Evolutionary conservation across 1,140 invertebrate species (phyloP).

Genomic region (Pygmarrhopalites habei): DNA sequence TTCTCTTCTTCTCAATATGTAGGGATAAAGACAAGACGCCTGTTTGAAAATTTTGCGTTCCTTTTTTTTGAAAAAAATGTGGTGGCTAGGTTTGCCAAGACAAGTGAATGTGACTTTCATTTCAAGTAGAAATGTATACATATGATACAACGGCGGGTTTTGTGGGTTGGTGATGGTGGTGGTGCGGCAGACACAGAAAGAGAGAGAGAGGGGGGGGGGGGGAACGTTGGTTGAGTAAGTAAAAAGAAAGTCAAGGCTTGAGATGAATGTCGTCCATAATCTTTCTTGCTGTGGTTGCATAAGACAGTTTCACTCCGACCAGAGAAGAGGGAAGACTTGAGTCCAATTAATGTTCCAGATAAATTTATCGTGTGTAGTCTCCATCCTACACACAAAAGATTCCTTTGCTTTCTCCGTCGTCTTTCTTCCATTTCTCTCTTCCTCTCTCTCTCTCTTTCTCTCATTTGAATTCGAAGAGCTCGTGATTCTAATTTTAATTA

Average conservation of each 20-base stretch:
- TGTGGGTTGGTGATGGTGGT: neutral
- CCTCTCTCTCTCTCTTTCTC: too few relatives aligned
- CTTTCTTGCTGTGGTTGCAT: constrained; percentile 28
- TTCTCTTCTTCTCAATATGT: too few relatives aligned
- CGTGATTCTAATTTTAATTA: constrained; percentile 36
- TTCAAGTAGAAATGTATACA: neutral
- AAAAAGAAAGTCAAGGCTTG: constrained; percentile 2
- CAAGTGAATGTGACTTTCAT: too few relatives aligned
- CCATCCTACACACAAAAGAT: too few relatives aligned
- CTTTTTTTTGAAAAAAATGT: too few relatives aligned
- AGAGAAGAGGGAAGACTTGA: constrained; percentile 16
- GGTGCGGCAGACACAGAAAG: neutral
- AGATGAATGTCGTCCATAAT: constrained; percentile 13
- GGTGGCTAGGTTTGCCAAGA: too few relatives aligned
- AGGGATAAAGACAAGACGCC: too few relatives aligned
- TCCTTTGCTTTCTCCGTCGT: too few relatives aligned
- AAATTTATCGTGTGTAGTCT: constrained; percentile 32
- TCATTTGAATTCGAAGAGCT: constrained; percentile 31
- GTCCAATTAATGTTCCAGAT: constrained; percentile 35
- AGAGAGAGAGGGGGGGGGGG: neutral
- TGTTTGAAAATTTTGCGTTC: too few relatives aligned
- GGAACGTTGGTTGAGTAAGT: neutral
- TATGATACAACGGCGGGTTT: neutral
- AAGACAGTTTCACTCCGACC: constrained; percentile 18
- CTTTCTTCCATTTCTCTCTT: too few relatives aligned